These are phyloP conservation scores for Gymnodraco acuticeps DNA, from an alignment of 2,797 vertebrate genomes.

Conservation along the genomic window DNA sequence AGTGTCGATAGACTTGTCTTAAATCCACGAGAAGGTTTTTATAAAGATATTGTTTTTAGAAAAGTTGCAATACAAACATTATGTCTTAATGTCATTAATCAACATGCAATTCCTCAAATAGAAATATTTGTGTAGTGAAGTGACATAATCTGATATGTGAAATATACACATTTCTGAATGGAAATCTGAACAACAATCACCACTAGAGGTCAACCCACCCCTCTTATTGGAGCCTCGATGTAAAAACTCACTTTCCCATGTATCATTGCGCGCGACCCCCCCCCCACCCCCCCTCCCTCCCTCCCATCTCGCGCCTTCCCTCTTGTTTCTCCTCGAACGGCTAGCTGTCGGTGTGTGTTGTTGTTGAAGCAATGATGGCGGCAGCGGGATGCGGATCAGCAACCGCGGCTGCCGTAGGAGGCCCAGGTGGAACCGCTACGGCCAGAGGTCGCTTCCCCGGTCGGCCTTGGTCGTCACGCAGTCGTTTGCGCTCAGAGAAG, in stretches of 20 bases:
- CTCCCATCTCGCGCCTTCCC: slow-evolving; percentile 88
- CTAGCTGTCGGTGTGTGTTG: slow-evolving; percentile 89
- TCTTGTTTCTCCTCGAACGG: slow-evolving; percentile 85
- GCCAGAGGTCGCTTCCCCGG: slow-evolving; percentile 93
- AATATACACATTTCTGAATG: neutral
- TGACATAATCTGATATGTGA: neutral
- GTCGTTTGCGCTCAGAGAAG: slow-evolving; percentile 88
- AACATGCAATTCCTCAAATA: neutral
- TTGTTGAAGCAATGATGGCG: slow-evolving; percentile 93
- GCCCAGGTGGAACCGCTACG: slow-evolving; percentile 83
- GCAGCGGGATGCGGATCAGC: slow-evolving; percentile 91
- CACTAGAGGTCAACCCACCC: slow-evolving; percentile 25
- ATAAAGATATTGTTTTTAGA: too few species aligned
- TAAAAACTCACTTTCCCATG: slow-evolving; percentile 80
- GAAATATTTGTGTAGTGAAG: neutral
- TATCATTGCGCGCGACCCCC: slow-evolving; percentile 70
- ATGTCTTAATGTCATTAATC: too few species aligned
- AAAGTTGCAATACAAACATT: too few species aligned
- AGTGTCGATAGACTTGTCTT: too few species aligned
- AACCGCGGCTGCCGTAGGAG: slow-evolving; percentile 91
- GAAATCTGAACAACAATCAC: neutral
- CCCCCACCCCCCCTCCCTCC: too few species aligned
- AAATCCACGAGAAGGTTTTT: too few species aligned
- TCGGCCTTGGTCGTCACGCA: slow-evolving; percentile 89
- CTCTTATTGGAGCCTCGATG: neutral